A percentile compares a stretch with the other conserved stretches of the same genome.
These are phyloP conservation scores for Cryptus armator DNA, from an alignment of 2,888 invertebrate species.

Conservation along the genomic window DNA sequence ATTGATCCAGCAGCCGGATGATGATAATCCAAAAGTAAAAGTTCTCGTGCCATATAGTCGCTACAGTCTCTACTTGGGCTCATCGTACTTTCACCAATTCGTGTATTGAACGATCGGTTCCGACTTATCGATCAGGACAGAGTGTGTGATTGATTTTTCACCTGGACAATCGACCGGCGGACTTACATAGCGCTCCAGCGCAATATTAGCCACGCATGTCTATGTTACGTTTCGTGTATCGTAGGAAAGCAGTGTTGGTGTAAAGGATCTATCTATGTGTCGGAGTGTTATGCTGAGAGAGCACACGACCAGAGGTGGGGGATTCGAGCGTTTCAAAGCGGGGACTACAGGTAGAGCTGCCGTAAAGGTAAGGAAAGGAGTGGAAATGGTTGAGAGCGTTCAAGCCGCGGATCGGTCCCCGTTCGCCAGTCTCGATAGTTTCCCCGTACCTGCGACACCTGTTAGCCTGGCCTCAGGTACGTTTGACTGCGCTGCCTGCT, in stretches of 20 bases:
- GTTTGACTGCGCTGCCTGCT: conserved; percentile 46
- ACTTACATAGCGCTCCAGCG: not conserved
- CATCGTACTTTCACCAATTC: conserved; percentile 46
- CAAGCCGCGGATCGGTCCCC: conserved; percentile 71
- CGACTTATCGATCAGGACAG: not conserved
- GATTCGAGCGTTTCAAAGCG: conserved; percentile 45
- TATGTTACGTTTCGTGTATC: not conserved
- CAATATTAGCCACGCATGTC: not conserved
- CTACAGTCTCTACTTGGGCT: not conserved
- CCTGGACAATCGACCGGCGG: not conserved
- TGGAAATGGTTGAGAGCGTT: conserved; percentile 63
- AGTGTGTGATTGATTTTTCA: conserved; percentile 29
- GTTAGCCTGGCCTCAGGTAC: conserved; percentile 65
- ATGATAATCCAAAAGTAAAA: conserved; percentile 42
- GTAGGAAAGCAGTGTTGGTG: conserved; percentile 12
- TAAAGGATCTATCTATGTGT: not conserved
- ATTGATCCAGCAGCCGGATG: conserved; percentile 6
- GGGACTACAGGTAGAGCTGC: conserved; percentile 65
- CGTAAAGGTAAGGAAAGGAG: conserved; percentile 57
- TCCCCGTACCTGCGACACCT: conserved; percentile 79
- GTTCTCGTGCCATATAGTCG: conserved; percentile 11
- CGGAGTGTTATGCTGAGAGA: conserved; percentile 9
- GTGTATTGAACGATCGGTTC: conserved; percentile 11
- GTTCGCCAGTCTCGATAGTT: conserved; percentile 81
- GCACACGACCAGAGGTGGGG: conserved; percentile 33